A percentile compares a stretch with the other conserved stretches of the same genome.
These are phyloP conservation scores for Sturnus vulgaris DNA, from an alignment of 2,113 vertebrate genomes.

Conservation along the genomic window DNA sequence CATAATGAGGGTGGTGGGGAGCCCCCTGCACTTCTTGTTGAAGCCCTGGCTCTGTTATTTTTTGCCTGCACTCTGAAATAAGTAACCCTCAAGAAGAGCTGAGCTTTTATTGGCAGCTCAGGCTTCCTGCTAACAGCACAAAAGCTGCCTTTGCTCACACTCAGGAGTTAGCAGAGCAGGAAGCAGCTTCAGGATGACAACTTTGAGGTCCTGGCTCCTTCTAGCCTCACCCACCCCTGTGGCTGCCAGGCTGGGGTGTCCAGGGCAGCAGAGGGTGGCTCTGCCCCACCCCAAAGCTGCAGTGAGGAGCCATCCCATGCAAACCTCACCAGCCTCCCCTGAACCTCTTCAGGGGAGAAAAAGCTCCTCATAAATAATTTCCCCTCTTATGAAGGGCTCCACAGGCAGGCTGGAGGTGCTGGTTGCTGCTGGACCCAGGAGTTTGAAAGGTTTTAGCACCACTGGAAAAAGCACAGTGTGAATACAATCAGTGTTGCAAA, in stretches of 20 bases:
- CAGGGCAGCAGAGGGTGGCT: accelerated
- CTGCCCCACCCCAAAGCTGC: background rate
- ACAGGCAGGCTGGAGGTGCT: background rate
- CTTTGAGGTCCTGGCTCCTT: background rate
- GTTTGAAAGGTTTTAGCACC: background rate
- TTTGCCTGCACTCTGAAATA: background rate
- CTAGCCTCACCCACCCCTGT: background rate
- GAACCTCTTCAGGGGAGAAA: background rate
- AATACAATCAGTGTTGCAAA: background rate
- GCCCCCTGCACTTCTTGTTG: background rate
- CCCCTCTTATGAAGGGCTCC: background rate
- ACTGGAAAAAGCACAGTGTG: background rate
- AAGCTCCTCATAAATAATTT: background rate
- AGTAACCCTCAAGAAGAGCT: background rate
- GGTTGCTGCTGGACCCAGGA: background rate
- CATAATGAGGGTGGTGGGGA: accelerated
- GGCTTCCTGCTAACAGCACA: background rate
- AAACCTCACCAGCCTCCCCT: background rate
- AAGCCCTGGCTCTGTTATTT: background rate
- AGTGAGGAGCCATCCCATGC: background rate
- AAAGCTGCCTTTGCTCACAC: background rate
- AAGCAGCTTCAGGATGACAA: background rate
- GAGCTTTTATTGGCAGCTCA: background rate
- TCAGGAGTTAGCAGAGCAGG: background rate
- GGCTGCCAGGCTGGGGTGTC: accelerated